Base-by-base conservation (phyloP, 2,888 invertebrate genomes). In the Lottia scabra region DNA sequence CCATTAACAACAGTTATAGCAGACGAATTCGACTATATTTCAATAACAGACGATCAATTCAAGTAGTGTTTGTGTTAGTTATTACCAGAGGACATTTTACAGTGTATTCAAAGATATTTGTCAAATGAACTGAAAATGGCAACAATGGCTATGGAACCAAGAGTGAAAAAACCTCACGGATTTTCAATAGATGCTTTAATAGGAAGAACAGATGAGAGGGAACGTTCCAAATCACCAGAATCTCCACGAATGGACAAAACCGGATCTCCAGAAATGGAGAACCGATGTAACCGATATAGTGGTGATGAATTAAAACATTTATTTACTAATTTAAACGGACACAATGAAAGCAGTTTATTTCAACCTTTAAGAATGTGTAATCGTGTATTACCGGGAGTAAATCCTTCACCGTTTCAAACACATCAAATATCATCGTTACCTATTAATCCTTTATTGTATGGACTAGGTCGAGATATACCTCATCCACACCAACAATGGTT, bases 231-330 rank as follows among this genome's bases (percentile, higher is more conserved):
- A 65, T 30, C 65, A 10, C 65, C 67, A 10, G 38, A 70, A 26
- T 71, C 73, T 15, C 73, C 73, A 0, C 44, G 71, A n/a, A 63
- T 67, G 19, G 77, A 77, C 23, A 77, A 77, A 38, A 71, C 75
- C n/a, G n/a, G 69, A 45, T 71, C 75, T 13, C 77, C 77, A 1
- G 77, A 77, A 63, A 62, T 73, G 19, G 77, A 77, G 63, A 77
- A 77, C 64, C 71, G 74, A n/a, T 62, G 75, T 5, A 67, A 68
- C 8, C 64, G 45, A 19, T 77, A 75, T 73, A 62, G 67, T 43
- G 71, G 71, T 12, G 77, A 77, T 15, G 77, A 77, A 46, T 75
- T 77, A 56, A 77, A 77, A 65, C 77, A 75, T 44, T 65, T 77
- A 13, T 70, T 77, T 65, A 48, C 65, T 10, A 70, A 23, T 45